Evolutionary conservation across 2,888 invertebrate species (phyloP).

Genomic region (Orthonychiurus folsomi): DNA sequence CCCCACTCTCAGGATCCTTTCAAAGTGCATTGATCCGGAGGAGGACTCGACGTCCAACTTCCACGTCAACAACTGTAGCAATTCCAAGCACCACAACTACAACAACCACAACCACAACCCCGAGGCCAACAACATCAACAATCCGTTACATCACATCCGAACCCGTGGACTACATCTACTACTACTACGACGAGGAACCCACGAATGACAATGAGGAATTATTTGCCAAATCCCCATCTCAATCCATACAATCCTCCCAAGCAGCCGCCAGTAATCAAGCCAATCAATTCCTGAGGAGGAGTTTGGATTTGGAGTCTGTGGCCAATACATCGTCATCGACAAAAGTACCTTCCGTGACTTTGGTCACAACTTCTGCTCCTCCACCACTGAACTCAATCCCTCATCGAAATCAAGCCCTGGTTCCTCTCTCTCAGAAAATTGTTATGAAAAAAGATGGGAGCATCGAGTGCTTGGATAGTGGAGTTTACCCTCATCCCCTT

Average conservation of each 20-base stretch:
- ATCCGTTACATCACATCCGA: slow-evolving; percentile 9
- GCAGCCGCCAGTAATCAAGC: slow-evolving; percentile 19
- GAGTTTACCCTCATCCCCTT: slow-evolving; percentile 82
- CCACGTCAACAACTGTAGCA: slow-evolving; percentile 16
- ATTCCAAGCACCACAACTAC: slow-evolving; percentile 21
- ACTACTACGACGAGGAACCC: slow-evolving; percentile 45
- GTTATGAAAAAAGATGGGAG: slow-evolving; percentile 57
- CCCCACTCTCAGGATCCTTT: slow-evolving; percentile 15
- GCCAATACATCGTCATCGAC: too few relatives aligned
- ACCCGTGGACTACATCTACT: slow-evolving; percentile 34
- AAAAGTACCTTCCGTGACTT: too few relatives aligned
- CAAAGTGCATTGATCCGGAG: slow-evolving; percentile 23
- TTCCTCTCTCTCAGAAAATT: slow-evolving; percentile 45
- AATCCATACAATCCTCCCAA: slow-evolving; percentile 16
- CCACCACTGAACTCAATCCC: too few relatives aligned
- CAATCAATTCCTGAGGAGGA: slow-evolving; percentile 13
- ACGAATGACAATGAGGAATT: slow-evolving; percentile 72
- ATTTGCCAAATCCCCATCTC: slow-evolving; percentile 52
- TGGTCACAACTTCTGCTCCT: too few relatives aligned
- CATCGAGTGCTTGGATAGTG: slow-evolving; percentile 77
- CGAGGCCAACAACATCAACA: slow-evolving; percentile 20
- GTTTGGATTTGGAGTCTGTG: slow-evolving; percentile 10
- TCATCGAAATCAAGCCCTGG: slow-evolving; percentile 19
- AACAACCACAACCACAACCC: slow-evolving; percentile 27
- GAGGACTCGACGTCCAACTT: slow-evolving; percentile 17